These are phyloP conservation scores for Drosophila sproati DNA, from an alignment of 1,140 invertebrate genomes.

Conservation along the genomic window DNA sequence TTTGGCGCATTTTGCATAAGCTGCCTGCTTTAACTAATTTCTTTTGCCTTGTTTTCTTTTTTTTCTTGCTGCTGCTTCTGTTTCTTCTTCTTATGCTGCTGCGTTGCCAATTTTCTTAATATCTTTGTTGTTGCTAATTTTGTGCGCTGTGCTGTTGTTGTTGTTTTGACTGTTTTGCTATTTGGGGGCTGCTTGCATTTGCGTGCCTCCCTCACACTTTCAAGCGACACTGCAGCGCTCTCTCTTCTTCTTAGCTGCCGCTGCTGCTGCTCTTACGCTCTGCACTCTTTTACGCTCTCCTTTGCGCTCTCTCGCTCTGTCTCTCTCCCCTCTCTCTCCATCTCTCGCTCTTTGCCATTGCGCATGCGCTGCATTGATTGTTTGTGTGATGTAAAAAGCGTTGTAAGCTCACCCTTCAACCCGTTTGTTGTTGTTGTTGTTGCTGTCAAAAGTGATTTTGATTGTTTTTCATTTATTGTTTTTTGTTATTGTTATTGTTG, in stretches of 20 bases:
- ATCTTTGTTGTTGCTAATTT: conserved; percentile 55
- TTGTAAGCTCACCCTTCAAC: conserved; percentile 54
- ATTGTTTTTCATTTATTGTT: neutral
- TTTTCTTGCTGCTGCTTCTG: conserved; percentile 14
- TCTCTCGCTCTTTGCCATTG: conserved; percentile 22
- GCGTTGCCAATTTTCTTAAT: conserved; percentile 62
- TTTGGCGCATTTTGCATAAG: conserved; percentile 62
- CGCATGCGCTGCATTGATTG: conserved; percentile 75
- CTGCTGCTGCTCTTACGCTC: neutral
- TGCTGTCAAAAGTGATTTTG: conserved; percentile 42
- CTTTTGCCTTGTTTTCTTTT: conserved; percentile 24
- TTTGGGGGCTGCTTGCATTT: conserved; percentile 74
- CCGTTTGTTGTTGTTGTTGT: conserved; percentile 32
- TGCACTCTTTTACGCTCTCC: conserved; percentile 12
- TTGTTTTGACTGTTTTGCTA: conserved; percentile 48
- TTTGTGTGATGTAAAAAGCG: conserved; percentile 72
- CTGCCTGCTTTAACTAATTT: conserved; percentile 42
- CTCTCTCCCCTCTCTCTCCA: no score
- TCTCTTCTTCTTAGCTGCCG: conserved; percentile 1
- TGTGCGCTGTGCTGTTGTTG: conserved; percentile 9
- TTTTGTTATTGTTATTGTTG: conserved; percentile 1
- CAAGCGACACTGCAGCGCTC: conserved; percentile 22
- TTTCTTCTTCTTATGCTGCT: conserved; percentile 22
- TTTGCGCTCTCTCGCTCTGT: conserved; percentile 4
- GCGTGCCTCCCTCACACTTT: conserved; percentile 6